Evolutionary conservation across 2,113 vertebrate species (phyloP).

Genomic region (Calidris pugnax): DNA sequence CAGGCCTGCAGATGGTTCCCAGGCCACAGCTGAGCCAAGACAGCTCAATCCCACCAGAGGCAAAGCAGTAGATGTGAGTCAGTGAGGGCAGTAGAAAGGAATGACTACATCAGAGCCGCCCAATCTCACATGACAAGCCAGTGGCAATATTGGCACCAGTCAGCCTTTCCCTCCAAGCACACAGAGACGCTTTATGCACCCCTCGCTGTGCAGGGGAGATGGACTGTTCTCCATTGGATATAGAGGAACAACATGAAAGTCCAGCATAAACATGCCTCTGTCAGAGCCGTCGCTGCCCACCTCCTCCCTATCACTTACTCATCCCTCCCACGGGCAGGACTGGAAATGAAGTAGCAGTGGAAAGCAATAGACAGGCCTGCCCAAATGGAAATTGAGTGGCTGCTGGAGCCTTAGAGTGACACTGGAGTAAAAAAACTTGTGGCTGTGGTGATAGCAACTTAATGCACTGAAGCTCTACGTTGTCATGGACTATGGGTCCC

Average conservation of each 20-base stretch:
- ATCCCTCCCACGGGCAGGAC: background rate
- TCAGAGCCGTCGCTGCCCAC: background rate
- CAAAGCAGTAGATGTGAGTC: conserved; percentile 16
- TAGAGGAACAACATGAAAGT: background rate
- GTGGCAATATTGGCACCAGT: background rate
- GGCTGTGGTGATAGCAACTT: background rate
- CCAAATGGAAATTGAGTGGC: background rate
- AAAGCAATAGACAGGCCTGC: background rate
- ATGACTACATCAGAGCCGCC: background rate
- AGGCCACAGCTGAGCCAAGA: background rate
- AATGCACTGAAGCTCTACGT: background rate
- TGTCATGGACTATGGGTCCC: background rate
- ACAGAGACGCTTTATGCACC: background rate
- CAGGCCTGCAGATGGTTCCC: background rate
- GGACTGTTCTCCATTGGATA: background rate
- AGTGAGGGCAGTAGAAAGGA: conserved; percentile 16
- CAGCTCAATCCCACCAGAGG: background rate
- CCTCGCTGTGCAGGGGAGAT: background rate
- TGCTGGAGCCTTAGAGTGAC: background rate
- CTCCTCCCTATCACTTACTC: conserved; percentile 39
- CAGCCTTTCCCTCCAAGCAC: background rate
- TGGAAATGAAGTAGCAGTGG: background rate
- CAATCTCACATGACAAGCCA: background rate
- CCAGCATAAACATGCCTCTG: conserved; percentile 38
- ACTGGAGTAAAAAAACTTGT: background rate